Conservation (phyloP, 2,797 vertebrate species). For the Megaceryle alcyon region DNA sequence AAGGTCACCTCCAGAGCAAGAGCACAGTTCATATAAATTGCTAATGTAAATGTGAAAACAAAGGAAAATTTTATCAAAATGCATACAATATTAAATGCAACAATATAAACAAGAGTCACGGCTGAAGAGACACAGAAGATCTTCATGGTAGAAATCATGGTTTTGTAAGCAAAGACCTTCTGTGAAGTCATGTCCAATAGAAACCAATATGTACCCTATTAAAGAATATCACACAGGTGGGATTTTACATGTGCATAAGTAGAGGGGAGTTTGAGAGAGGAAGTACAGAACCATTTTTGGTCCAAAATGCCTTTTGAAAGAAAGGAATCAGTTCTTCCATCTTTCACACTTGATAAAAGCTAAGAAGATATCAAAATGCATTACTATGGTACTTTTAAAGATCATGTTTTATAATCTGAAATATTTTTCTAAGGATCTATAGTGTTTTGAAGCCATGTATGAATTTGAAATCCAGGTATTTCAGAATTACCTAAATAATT, state of each 20-base stretch:
- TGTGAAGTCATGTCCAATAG: background rate
- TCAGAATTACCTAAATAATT: background rate
- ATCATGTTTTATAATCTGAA: background rate
- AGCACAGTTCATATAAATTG: background rate
- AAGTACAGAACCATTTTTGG: background rate
- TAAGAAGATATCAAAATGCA: background rate
- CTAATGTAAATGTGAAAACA: background rate
- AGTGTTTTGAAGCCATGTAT: background rate
- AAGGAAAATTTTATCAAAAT: background rate
- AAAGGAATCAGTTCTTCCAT: background rate
- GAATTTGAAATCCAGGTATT: background rate
- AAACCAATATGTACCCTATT: background rate
- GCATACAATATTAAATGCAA: background rate
- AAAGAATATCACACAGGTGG: background rate
- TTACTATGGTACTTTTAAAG: background rate
- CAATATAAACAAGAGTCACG: background rate
- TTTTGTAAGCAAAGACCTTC: background rate
- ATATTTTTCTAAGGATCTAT: background rate
- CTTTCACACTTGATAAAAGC: background rate
- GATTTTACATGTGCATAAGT: background rate
- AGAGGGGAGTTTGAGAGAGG: background rate
- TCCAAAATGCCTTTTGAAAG: background rate
- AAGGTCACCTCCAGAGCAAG: background rate
- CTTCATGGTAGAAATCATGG: background rate
- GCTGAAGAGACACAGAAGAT: background rate